phyloP scores from a whole-genome alignment of 2,113 vertebrate species.

The Dipodomys ordii region DNA sequence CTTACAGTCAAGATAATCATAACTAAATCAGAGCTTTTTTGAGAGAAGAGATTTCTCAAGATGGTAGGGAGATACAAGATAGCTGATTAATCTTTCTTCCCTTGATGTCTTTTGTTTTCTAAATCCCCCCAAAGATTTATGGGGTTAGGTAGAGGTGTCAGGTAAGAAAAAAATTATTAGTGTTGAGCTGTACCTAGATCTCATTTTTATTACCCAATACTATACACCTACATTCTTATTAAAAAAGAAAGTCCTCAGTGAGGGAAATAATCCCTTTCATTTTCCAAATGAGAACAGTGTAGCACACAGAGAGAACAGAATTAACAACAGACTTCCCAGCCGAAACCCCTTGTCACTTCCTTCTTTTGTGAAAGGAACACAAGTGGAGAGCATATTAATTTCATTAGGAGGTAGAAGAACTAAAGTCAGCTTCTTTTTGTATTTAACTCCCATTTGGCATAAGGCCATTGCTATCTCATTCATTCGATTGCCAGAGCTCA shows the following conservation, averaged over 20 bases:
- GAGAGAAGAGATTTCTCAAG: background rate
- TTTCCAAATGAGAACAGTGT: constrained; percentile 75
- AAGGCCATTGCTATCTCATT: constrained; percentile 59
- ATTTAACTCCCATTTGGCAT: constrained; percentile 54
- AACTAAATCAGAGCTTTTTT: background rate
- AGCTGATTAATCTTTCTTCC: constrained; percentile 54
- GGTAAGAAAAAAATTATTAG: constrained; percentile 59
- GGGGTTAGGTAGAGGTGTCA: constrained; percentile 6
- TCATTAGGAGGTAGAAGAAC: constrained; percentile 63
- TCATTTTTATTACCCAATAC: constrained; percentile 76
- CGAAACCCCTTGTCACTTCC: constrained; percentile 56
- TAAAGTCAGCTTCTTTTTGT: constrained; percentile 49
- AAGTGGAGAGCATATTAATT: constrained; percentile 63
- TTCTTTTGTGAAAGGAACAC: constrained; percentile 69
- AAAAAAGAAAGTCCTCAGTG: constrained; percentile 70
- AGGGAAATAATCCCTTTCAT: constrained; percentile 81
- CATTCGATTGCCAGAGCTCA: constrained; percentile 68
- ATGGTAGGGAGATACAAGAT: background rate
- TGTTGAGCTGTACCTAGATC: constrained; percentile 66
- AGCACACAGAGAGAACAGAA: constrained; percentile 71
- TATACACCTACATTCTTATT: constrained; percentile 73
- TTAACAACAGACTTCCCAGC: constrained; percentile 64
- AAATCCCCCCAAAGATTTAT: constrained; percentile 56
- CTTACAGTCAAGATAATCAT: background rate
- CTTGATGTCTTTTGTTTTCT: constrained; percentile 45